Evolutionary conservation across 2,888 invertebrate species (phyloP).

Genomic region (Drosophila niveifrons): DNA sequence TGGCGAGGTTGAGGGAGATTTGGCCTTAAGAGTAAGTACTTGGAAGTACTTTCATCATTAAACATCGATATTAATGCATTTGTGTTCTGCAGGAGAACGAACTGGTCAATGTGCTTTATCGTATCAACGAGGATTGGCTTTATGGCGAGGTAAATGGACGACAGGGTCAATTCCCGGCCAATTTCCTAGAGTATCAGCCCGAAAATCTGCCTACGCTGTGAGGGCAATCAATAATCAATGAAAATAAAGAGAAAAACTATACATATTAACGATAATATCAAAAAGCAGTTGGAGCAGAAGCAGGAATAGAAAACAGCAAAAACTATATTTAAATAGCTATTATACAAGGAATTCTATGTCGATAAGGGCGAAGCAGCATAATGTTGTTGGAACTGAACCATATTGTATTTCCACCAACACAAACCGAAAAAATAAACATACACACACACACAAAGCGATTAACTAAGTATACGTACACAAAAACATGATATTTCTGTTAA

Average conservation of each 20-base stretch:
- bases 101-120: constrained; percentile 88
- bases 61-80: neutral
- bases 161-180: constrained; percentile 92
- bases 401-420: constrained; percentile 48
- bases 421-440: constrained; percentile 9
- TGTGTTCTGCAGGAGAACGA: constrained; percentile 86
- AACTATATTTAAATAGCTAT: constrained; percentile 40
- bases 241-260: neutral
- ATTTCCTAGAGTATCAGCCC: constrained; percentile 89
- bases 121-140: constrained; percentile 92
- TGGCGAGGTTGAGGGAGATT: constrained; percentile 87
- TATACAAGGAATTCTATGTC: constrained; percentile 46
- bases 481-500: constrained; percentile 27
- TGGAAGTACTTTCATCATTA: neutral
- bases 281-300: constrained; percentile 3
- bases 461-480: constrained; percentile 21
- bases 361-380: constrained; percentile 41
- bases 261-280: constrained; percentile 23
- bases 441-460: constrained; percentile 21
- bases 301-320: constrained; percentile 29
- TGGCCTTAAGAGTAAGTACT: constrained; percentile 86
- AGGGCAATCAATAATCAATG: constrained; percentile 1
- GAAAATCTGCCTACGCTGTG: constrained; percentile 84
- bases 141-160: constrained; percentile 89
- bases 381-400: constrained; percentile 67